Evolutionary conservation across 2,888 invertebrate species (phyloP).

Genomic region (Agonopterix subpropinquella): DNA sequence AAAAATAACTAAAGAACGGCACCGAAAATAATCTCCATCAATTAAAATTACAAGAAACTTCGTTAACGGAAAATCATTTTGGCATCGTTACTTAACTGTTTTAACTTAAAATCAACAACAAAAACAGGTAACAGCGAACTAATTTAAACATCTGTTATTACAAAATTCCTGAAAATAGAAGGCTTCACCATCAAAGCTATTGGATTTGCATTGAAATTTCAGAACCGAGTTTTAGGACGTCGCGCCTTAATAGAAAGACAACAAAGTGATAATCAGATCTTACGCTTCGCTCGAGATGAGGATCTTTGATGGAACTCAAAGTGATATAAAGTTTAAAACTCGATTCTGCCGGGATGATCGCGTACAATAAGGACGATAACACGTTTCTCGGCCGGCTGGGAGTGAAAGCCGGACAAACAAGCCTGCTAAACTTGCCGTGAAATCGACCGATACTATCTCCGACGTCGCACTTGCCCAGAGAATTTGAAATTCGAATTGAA

Average conservation of each 20-base stretch:
- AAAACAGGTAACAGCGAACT: constrained; percentile 22
- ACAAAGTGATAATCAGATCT: constrained; percentile 41
- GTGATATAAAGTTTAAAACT: constrained; percentile 44
- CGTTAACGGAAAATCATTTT: background rate
- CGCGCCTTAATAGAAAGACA: constrained; percentile 41
- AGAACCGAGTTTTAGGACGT: constrained; percentile 13
- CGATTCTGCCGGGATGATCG: constrained; percentile 24
- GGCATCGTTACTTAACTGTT: background rate
- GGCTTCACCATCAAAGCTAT: constrained; percentile 19
- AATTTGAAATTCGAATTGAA: constrained; percentile 15
- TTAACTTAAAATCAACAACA: background rate
- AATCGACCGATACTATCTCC: constrained; percentile 27
- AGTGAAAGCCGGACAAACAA: constrained; percentile 24
- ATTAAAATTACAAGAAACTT: background rate
- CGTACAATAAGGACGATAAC: constrained; percentile 21
- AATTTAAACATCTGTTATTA: constrained; percentile 24
- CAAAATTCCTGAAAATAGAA: constrained; percentile 11
- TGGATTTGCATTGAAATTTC: constrained; percentile 38
- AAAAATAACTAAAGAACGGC: background rate
- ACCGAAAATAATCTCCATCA: background rate
- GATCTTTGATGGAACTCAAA: constrained; percentile 32
- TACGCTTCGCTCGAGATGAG: constrained; percentile 15
- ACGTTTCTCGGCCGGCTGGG: constrained; percentile 13
- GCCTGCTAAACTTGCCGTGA: constrained; percentile 35
- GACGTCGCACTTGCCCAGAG: constrained; percentile 17